Evolutionary conservation across 2,113 vertebrate species (phyloP).

Genomic region (Dicerorhinus sumatrensis): DNA sequence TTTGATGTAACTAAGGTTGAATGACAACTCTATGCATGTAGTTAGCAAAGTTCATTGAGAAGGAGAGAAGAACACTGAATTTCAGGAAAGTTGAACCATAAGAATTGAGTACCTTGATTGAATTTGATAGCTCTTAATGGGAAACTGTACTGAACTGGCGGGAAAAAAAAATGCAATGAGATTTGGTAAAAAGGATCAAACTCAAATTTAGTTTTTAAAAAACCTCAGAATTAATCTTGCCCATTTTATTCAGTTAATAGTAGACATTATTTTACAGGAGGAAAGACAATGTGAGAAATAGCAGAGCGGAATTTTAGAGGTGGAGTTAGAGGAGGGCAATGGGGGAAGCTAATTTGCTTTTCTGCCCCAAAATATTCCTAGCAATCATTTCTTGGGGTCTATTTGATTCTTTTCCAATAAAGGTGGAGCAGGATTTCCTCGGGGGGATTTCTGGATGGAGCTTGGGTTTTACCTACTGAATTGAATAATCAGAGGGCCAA

Average conservation of each 20-base stretch:
- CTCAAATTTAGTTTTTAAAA: conserved; percentile 64
- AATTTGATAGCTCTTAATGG: conserved; percentile 74
- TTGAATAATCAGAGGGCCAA: neutral
- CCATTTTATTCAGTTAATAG: conserved; percentile 64
- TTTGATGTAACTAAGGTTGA: conserved; percentile 80
- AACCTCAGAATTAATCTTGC: conserved; percentile 65
- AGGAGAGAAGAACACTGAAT: conserved; percentile 63
- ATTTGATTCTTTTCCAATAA: conserved; percentile 4
- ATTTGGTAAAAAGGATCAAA: conserved; percentile 59
- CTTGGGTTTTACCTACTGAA: neutral
- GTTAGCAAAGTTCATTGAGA: conserved; percentile 77
- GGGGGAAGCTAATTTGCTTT: conserved; percentile 42
- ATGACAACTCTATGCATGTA: conserved; percentile 80
- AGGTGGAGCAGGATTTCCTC: neutral
- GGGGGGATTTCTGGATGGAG: neutral
- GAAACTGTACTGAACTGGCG: conserved; percentile 59
- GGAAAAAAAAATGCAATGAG: conserved; percentile 33
- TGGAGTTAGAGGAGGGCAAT: conserved; percentile 22
- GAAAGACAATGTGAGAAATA: conserved; percentile 65
- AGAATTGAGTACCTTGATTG: conserved; percentile 70
- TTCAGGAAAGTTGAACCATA: conserved; percentile 63
- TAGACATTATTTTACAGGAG: conserved; percentile 66
- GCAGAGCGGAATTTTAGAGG: conserved; percentile 12
- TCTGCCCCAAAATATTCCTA: conserved; percentile 1
- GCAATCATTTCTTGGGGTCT: neutral